Base-by-base conservation (phyloP, 92 coral and sea anemone species). In the Epizoanthus scotinus region DNA sequence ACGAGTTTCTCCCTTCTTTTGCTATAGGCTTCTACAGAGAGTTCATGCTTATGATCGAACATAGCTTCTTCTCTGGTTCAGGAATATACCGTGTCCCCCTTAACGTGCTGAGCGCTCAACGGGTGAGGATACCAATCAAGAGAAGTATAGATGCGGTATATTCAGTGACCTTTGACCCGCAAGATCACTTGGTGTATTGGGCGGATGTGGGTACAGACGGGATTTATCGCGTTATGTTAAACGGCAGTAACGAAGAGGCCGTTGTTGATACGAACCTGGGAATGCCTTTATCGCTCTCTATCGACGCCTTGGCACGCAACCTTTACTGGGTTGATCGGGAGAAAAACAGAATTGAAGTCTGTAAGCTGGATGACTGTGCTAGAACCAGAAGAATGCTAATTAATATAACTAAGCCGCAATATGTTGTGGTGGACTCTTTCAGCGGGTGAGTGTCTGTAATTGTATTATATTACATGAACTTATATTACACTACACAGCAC, bases 241-340 rank as follows among this genome's bases (percentile, higher is more conserved):
- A 75, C 63, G 81, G 81, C 20, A 75, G 68, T 40, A 38, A 59
- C 40, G 40, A 3, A 2, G 56, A 75, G 44, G 63, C 81, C 21
- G 28, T 75, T 38, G 68, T 75, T 13, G 22, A 31, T n/a, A 13
- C 67, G 22, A 12, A 38, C 2, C 15, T 75, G 15, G 6, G 1
- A 0, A 29, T 34, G 15, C 81, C 81, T 19, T 10, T 21, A 28
- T 59, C 81, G 14, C 54, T 75, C 25, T 18, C 27, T 20, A 8
- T 75, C 44, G 81, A 59, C 68, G 10, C 38, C 5, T 10, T 75
- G 7, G 81, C 81, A 13, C 81, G 81, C 68, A 75, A 75, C 55
- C 42, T 75, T 25, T 75, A 75, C 20, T 75, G 81, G 81, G 26
- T 58, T n/a, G 81, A 75, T 54, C 5, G n/a, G 13, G 1, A 0